Percentiles rank a stretch among this genome's conserved stretches.
Evolutionary conservation across 2,113 vertebrate genomes (phyloP).

Genomic region (Ammodytes dubius): DNA sequence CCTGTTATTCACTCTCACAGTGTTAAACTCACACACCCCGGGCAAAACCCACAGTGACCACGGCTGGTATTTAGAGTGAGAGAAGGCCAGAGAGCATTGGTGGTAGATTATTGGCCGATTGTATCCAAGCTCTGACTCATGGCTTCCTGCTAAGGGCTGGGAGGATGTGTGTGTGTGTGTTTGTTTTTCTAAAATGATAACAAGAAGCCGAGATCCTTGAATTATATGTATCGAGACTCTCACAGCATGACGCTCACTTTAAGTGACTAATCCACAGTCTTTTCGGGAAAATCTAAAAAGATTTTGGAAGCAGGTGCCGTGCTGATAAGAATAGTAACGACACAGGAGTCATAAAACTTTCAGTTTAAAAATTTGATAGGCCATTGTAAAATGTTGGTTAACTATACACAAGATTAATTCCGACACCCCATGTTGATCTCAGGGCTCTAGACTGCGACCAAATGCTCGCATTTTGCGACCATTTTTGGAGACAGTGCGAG

Average conservation of each 20-base stretch:
- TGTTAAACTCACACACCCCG: slow-evolving; percentile 42
- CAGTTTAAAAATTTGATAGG: not conserved
- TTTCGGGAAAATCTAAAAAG: not conserved
- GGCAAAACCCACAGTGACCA: slow-evolving; percentile 47
- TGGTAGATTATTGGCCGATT: slow-evolving; percentile 53
- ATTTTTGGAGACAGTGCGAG: too few relatives aligned
- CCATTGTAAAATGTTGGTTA: not conserved
- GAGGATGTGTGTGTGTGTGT: slow-evolving; percentile 46
- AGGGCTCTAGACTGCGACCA: too few relatives aligned
- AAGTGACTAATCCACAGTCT: not conserved
- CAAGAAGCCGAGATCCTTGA: slow-evolving; percentile 29
- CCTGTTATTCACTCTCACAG: slow-evolving; percentile 60
- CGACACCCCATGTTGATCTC: not conserved
- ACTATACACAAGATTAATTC: not conserved
- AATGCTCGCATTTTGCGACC: too few relatives aligned
- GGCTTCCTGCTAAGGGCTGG: slow-evolving; percentile 49
- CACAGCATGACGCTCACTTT: not conserved
- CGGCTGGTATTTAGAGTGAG: slow-evolving; percentile 53
- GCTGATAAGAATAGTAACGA: not conserved
- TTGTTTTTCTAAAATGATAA: slow-evolving; percentile 49
- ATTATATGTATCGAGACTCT: slow-evolving; percentile 29
- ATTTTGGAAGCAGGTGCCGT: not conserved
- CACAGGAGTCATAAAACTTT: not conserved
- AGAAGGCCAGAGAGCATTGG: slow-evolving; percentile 22
- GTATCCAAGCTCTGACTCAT: slow-evolving; percentile 69